Percentiles rank a stretch among this genome's conserved stretches.
Evolutionary conservation across 2,888 invertebrate genomes (phyloP).

Genomic region (Lycocerus yunnanus): DNA sequence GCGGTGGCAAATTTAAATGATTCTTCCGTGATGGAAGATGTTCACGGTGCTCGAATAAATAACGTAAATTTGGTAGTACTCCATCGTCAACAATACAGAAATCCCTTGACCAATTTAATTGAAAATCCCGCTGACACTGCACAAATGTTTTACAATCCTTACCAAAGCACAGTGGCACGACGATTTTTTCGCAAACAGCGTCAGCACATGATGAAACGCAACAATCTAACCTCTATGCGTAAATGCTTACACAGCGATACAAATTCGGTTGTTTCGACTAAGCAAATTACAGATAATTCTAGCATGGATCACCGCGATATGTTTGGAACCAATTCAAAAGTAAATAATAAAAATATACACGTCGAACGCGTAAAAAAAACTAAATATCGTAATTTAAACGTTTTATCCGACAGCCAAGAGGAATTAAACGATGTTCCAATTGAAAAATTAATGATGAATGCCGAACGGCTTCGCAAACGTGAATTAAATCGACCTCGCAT

Average conservation of each 20-base stretch:
- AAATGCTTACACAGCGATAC: conserved; percentile 62
- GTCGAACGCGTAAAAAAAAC: conserved; percentile 67
- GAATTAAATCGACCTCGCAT: conserved; percentile 40
- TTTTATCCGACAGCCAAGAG: conserved; percentile 67
- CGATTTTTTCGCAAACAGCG: conserved; percentile 91
- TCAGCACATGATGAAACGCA: conserved; percentile 68
- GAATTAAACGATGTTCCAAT: conserved; percentile 55
- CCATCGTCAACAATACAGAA: conserved; percentile 74
- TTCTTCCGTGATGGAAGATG: conserved; percentile 57
- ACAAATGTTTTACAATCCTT: conserved; percentile 89
- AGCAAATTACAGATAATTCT: conserved; percentile 56
- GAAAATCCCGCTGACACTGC: conserved; percentile 67
- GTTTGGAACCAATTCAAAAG: conserved; percentile 73
- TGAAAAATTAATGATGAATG: conserved; percentile 47
- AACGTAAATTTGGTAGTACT: conserved; percentile 73
- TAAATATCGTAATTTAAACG: conserved; percentile 67
- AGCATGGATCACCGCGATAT: conserved; percentile 60
- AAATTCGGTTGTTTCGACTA: conserved; percentile 49
- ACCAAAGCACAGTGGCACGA: conserved; percentile 90
- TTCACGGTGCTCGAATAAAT: conserved; percentile 54
- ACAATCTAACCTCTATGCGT: conserved; percentile 68
- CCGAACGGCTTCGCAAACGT: conserved; percentile 44
- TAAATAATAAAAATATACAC: conserved; percentile 81
- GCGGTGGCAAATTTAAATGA: conserved; percentile 66
- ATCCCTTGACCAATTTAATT: conserved; percentile 55